Conservation (phyloP, 1,140 invertebrate species). For the Zaprionus capensis region DNA sequence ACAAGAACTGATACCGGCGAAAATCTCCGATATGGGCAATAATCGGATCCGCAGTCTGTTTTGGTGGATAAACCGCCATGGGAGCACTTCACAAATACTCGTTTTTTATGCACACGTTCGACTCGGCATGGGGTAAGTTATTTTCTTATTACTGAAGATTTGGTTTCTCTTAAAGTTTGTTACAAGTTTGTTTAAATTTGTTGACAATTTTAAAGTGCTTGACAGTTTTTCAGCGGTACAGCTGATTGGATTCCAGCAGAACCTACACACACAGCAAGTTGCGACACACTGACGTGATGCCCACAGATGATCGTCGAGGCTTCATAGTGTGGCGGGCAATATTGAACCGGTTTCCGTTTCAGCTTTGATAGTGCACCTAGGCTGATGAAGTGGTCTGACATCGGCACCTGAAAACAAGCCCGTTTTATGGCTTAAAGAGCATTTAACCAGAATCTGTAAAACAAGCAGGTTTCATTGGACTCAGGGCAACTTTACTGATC, state of each 20-base stretch:
- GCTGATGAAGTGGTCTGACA: slow-evolving; percentile 36
- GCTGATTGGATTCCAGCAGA: background rate
- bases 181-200: no score
- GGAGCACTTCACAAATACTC: no score
- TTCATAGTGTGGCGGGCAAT: slow-evolving; percentile 17
- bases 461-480: background rate
- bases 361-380: slow-evolving; percentile 9
- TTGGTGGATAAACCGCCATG: background rate
- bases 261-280: slow-evolving; percentile 10
- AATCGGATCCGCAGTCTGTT: slow-evolving; percentile 56
- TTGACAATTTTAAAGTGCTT: background rate
- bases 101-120: no score
- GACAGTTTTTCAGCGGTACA: slow-evolving; percentile 41
- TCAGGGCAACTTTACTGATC: background rate
- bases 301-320: slow-evolving; percentile 37
- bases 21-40: slow-evolving; percentile 87
- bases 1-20: slow-evolving; percentile 89
- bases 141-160: background rate
- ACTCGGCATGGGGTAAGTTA: no score
- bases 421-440: slow-evolving; percentile 17
- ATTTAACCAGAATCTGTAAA: slow-evolving; percentile 36
- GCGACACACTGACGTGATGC: slow-evolving; percentile 58
- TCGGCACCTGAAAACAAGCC: slow-evolving; percentile 52
- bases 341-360: slow-evolving; percentile 52
- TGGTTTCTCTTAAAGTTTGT: background rate